Base-by-base conservation (phyloP, 2,113 vertebrate species). In the Maccullochella peelii region DNA sequence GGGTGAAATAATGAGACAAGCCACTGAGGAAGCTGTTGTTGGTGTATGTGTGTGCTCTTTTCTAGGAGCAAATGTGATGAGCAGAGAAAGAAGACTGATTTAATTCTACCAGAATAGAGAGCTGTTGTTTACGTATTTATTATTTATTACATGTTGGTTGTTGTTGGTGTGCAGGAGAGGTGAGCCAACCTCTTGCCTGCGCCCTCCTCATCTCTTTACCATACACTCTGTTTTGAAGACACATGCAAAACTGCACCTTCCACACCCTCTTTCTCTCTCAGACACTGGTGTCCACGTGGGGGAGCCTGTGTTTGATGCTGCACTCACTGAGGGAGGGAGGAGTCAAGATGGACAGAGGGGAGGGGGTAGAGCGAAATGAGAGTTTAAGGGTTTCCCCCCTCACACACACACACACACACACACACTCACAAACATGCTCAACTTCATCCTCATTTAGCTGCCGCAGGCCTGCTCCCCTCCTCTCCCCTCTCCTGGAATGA, bases 401-500 rank as follows among this genome's bases (percentile, higher is more conserved):
- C 38, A 59, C 63, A 58, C 78, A 76, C 79, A 30, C 38, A 67
- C 47, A 36, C 18, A n/a, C 58, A 7, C 52, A 21, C 38, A 70
- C 72, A 76, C 42, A 18, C 30, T 23, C 54, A 15, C 14, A 69
- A 12, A 77, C 59, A 86, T 71, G 58, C 79, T 83, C 55, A 49
- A 75, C 83, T 79, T 89, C 73, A 57, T 67, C 70, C 63, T 79
- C 80, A 76, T 88, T 86, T 85, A 89, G 89, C 88, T 83, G 62
- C 73, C 25, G 62, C 73, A 30, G 78, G 79, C 57, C 44, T 20
- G 38, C 77, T 79, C n/a, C 69, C 61, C 74, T 83, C 67, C 79
- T 80, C 36, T 42, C 54, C 44, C 47, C 66, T 72, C 52, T 82
- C 72, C 73, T 77, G 77, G 77, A 87, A 58, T 73, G 72, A 79